phyloP scores from a whole-genome alignment of 37 sponge, comb jelly and placozoan genomes.

The Halisarca cf. caerulea region DNA sequence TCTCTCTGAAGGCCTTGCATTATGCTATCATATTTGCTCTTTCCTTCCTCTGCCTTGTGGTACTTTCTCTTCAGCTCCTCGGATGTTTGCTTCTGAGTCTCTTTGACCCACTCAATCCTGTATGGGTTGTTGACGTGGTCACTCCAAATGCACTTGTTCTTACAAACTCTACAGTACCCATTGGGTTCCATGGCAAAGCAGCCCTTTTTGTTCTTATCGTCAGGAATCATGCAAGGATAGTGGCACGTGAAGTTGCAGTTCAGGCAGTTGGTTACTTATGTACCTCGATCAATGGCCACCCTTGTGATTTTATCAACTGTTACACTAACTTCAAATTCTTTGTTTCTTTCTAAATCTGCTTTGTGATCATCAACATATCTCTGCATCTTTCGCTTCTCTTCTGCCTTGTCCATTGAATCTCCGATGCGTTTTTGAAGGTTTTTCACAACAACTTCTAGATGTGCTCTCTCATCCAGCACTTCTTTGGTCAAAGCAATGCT shows the following conservation, averaged over 20 bases:
- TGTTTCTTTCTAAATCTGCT: slow-evolving; percentile 34
- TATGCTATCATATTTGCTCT: not conserved
- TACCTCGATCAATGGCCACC: not conserved
- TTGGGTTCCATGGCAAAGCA: slow-evolving; percentile 7
- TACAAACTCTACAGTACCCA: not conserved
- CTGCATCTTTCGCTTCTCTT: slow-evolving; percentile 41
- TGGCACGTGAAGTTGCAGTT: slow-evolving; percentile 34
- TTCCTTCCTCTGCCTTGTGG: not conserved
- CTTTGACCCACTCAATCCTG: not conserved
- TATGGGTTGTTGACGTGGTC: slow-evolving; percentile 14
- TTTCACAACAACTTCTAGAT: slow-evolving; percentile 45
- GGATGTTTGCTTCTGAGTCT: not conserved
- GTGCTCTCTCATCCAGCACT: slow-evolving; percentile 57
- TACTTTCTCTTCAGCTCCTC: not conserved
- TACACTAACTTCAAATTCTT: not conserved
- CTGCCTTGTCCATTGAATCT: slow-evolving; percentile 35
- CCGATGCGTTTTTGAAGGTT: slow-evolving; percentile 45
- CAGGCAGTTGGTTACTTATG: slow-evolving; percentile 29
- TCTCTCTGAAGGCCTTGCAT: not conserved
- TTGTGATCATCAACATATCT: slow-evolving; percentile 33
- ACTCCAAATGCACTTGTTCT: not conserved
- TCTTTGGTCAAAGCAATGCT: slow-evolving; percentile 61
- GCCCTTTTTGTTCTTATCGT: not conserved
- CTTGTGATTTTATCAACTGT: not conserved
- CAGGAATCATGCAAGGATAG: not conserved